Base-by-base conservation (phyloP, 2,113 vertebrate species). In the Tachycineta bicolor region DNA sequence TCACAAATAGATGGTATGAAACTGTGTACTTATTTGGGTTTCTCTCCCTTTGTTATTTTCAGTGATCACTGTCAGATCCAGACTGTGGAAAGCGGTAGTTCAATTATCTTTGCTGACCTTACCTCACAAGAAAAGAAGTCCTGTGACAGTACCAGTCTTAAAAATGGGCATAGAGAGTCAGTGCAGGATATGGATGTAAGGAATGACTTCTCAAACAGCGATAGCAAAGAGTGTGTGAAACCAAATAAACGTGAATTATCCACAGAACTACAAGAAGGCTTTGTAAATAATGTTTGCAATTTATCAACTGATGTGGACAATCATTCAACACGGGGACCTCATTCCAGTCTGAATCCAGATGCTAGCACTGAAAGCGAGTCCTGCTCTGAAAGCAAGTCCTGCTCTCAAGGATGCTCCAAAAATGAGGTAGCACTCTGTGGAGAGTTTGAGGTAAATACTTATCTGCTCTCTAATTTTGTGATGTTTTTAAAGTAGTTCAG, bases 31-130 rank as follows among this genome's bases (percentile, higher is more conserved):
- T 58, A 43, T 7, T 82, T 62, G 95, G 53, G 77, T 89, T 87
- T 52, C 50, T 93, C 31, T 92, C 6, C 52, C 14, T 67, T 84
- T 65, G 26, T 94, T 94, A 75, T 79, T 92, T 86, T 41, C 82
- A 98, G 98, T n/a, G 63, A 78, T 65, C 33, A 29, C 6, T 86
- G 24, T 83, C 65, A 10, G 16, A n/a, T 96, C 73, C 96, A 95
- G 91, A 93, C 90, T 49, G 93, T 97, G 87, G 98, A 98, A 87
- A 98, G 97, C 87, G 91, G 37, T 52, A 97, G 98, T 87, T 99
- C 98, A 6, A 98, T 99, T 70, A 97, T 99, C 93, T 99, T 99
- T 92, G 98, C 98, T 71, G 98, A 98, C 75, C 92, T 93, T 34
- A 94, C 97, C 68, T 87, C 97, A 37, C 62, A 96, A 85, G 95